phyloP scores from a whole-genome alignment of 2,113 vertebrate species.

The Corvus hawaiiensis region DNA sequence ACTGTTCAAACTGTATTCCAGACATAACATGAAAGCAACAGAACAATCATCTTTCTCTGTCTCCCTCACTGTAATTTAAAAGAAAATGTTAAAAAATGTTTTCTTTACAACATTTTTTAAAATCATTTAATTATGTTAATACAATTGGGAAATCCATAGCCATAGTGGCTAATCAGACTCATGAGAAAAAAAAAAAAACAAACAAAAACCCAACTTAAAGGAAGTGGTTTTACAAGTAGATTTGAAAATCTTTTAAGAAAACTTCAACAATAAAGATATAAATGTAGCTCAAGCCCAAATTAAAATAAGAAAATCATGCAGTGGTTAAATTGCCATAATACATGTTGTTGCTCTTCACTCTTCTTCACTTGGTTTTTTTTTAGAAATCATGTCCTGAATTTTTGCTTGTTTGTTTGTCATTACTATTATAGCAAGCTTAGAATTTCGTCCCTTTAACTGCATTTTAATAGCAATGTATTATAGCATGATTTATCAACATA shows the following conservation, averaged over 20 bases:
- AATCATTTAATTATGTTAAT: slow-evolving; percentile 36
- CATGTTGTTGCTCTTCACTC: slow-evolving; percentile 39
- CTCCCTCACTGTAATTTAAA: slow-evolving; percentile 41
- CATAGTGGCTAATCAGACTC: neutral
- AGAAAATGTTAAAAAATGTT: slow-evolving; percentile 46
- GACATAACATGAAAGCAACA: neutral
- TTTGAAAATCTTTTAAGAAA: slow-evolving; percentile 42
- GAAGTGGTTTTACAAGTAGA: slow-evolving; percentile 37
- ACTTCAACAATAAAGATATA: slow-evolving; percentile 43
- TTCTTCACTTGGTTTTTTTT: neutral
- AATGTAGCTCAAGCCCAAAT: slow-evolving; percentile 61
- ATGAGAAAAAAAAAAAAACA: slow-evolving; percentile 4
- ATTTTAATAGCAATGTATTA: slow-evolving; percentile 86
- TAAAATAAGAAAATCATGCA: slow-evolving; percentile 70
- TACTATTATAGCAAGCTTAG: slow-evolving; percentile 57
- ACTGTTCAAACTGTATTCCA: neutral
- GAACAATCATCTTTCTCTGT: slow-evolving; percentile 51
- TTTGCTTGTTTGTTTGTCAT: slow-evolving; percentile 59
- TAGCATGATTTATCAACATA: slow-evolving; percentile 85
- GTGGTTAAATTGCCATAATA: slow-evolving; percentile 75
- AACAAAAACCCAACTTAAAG: slow-evolving; percentile 15
- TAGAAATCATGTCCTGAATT: slow-evolving; percentile 46
- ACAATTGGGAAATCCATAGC: slow-evolving; percentile 11
- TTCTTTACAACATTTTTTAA: slow-evolving; percentile 56
- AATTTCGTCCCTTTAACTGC: slow-evolving; percentile 93